phyloP scores from a whole-genome alignment of 1,140 invertebrate genomes.

The Oedothorax gibbosus region DNA sequence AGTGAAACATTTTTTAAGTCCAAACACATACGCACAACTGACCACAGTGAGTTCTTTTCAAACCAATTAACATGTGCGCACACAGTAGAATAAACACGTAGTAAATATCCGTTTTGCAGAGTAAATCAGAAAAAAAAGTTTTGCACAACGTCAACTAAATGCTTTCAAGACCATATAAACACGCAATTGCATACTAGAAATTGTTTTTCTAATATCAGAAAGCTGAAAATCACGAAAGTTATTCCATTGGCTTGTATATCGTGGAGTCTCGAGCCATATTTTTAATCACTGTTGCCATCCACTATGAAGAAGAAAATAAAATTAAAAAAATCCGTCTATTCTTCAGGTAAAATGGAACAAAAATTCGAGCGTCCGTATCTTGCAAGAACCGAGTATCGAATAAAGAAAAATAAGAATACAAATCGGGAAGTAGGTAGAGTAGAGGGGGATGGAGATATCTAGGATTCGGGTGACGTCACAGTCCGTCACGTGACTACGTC shows the following conservation, averaged over 20 bases:
- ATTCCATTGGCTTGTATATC: not conserved
- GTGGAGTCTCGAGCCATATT: not conserved
- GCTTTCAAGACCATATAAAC: no score
- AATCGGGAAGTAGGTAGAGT: not conserved
- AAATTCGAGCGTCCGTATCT: not conserved
- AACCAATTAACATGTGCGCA: not conserved
- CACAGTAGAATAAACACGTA: no score
- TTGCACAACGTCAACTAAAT: no score
- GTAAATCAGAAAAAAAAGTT: no score
- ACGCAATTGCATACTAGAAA: no score
- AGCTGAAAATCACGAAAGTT: no score
- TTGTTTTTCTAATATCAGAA: no score
- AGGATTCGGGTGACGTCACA: constrained; percentile 25
- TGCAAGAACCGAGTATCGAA: not conserved
- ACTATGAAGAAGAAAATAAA: not conserved
- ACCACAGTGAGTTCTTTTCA: not conserved
- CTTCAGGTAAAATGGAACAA: not conserved
- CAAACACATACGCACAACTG: not conserved
- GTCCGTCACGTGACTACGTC: constrained; percentile 19
- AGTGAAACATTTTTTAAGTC: constrained; percentile 40
- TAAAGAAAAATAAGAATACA: constrained; percentile 14
- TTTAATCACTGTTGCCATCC: not conserved
- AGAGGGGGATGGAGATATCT: not conserved
- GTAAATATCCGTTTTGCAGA: no score
- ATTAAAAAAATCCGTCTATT: not conserved